These are phyloP conservation scores for Eretmocerus hayati DNA, from an alignment of 2,888 invertebrate genomes.

Conservation along the genomic window DNA sequence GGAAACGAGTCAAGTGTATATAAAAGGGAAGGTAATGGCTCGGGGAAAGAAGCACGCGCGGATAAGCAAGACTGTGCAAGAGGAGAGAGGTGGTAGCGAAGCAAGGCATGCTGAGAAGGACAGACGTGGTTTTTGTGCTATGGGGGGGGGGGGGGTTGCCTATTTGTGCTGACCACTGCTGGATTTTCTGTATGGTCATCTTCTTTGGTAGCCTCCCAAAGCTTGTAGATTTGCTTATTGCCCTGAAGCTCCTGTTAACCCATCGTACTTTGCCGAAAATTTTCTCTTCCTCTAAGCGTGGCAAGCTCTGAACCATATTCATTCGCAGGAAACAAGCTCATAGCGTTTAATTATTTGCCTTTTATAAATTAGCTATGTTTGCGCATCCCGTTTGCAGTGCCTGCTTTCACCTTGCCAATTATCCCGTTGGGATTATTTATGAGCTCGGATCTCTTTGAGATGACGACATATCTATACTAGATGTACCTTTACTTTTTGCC, in stretches of 20 bases:
- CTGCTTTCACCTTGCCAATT: conserved; percentile 12
- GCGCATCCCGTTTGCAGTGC: conserved; percentile 7
- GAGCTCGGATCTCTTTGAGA: conserved; percentile 17
- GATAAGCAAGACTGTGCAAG: conserved; percentile 16
- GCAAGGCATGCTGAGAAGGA: too few relatives aligned
- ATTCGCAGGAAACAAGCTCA: background rate
- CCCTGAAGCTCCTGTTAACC: conserved; percentile 20
- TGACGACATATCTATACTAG: too few relatives aligned
- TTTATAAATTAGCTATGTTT: conserved; percentile 24
- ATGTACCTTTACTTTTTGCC: too few relatives aligned
- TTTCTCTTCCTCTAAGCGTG: conserved; percentile 10
- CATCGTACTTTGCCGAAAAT: conserved; percentile 30
- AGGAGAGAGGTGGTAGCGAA: too few relatives aligned
- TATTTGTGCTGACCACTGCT: conserved; percentile 43
- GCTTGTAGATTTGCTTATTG: conserved; percentile 43
- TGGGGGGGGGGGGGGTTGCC: too few relatives aligned
- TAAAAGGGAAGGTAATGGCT: conserved; percentile 2
- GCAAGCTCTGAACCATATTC: background rate
- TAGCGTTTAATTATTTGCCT: conserved; percentile 20
- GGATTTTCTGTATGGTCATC: conserved; percentile 40
- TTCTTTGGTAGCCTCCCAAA: conserved; percentile 36
- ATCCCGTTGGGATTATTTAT: conserved; percentile 22
- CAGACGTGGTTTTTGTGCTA: conserved; percentile 28
- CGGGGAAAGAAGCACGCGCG: conserved; percentile 17
- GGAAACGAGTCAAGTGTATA: too few relatives aligned